Evolutionary conservation across 1,140 invertebrate genomes (phyloP), one percentile per base, ranked within the genome.

Genomic region (Drosophila nigromelanica): DNA sequence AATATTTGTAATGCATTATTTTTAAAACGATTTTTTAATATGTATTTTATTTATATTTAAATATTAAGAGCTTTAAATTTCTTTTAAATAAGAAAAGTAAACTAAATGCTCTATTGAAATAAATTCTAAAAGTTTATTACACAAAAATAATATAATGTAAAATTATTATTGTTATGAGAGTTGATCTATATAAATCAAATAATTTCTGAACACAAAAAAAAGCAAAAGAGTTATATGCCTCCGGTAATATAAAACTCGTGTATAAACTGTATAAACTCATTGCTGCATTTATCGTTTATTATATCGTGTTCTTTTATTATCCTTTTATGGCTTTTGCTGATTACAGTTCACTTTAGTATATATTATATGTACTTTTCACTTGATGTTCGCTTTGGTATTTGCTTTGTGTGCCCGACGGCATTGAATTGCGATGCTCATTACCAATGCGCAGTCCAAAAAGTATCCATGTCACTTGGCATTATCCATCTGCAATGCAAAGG

Each of bases 381-480:
- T 62, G 45, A 45, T 61, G 30, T 5, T 67, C 35, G 24, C 51
- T 61, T 69, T 59, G 45, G 50, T 10, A 39, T 64, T 64, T 56
- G 43, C 50, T 54, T 58, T 48, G 56, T 48, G 56, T 58, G 55
- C 39, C 40, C 35, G 40, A 42, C 35, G 27, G 6, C 18, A 43
- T 45, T 37, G 62, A 11, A 58, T 52, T 66, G 61, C 14, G 52
- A 58, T 42, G 52, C 69, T 72, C 69, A 72, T 72, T 72, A 72
- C 39, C 62, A 51, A 72, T 72, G 69, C 69, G 52, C 69, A 66
- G 61, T 66, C 64, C 21, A 70, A 66, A 66, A 56, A 58, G 52
- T 63, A 72, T 67, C 48, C 62, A 64, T 80, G 68, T 76, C 68
- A 80, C 47, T 80, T 51, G 40, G 14, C 59, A 76, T 76, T 79